Evolutionary conservation across 2,888 invertebrate genomes (phyloP).

Genomic region (Xestia ashworthii): DNA sequence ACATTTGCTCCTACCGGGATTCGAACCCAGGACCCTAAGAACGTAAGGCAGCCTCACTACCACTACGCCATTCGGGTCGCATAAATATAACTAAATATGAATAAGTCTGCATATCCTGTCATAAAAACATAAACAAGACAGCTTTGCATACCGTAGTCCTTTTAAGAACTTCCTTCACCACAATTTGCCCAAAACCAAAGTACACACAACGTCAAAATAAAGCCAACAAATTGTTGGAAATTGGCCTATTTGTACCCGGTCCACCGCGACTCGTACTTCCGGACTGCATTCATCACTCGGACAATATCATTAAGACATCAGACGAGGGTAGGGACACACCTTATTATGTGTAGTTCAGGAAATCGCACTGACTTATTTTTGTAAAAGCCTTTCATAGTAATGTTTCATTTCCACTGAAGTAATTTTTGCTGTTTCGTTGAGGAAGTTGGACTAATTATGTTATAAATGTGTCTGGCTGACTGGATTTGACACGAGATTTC

Average conservation of each 20-base stretch:
- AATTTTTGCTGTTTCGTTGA: conserved; percentile 6
- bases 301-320: conserved; percentile 88
- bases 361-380: conserved; percentile 78
- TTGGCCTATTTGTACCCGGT: conserved; percentile 69
- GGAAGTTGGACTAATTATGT: conserved; percentile 5
- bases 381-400: conserved; percentile 73
- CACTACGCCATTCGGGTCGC: too few relatives aligned
- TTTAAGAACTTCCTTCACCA: neutral
- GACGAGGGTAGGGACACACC: conserved; percentile 79
- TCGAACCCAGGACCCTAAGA: too few relatives aligned
- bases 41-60: too few relatives aligned
- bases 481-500: conserved; percentile 7
- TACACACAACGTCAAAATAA: conserved; percentile 43
- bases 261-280: conserved; percentile 79
- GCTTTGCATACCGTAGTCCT: neutral
- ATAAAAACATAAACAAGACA: neutral
- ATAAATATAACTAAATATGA: too few relatives aligned
- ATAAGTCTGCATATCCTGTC: neutral
- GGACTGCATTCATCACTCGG: conserved; percentile 84
- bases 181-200: conserved; percentile 27
- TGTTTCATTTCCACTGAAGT: conserved; percentile 35
- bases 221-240: conserved; percentile 66
- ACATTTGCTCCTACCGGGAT: too few relatives aligned
- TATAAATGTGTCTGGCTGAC: conserved; percentile 11
- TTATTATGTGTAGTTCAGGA: conserved; percentile 81